Conservation (phyloP, 92 coral and sea anemone species). For the Blastomussa wellsi region DNA sequence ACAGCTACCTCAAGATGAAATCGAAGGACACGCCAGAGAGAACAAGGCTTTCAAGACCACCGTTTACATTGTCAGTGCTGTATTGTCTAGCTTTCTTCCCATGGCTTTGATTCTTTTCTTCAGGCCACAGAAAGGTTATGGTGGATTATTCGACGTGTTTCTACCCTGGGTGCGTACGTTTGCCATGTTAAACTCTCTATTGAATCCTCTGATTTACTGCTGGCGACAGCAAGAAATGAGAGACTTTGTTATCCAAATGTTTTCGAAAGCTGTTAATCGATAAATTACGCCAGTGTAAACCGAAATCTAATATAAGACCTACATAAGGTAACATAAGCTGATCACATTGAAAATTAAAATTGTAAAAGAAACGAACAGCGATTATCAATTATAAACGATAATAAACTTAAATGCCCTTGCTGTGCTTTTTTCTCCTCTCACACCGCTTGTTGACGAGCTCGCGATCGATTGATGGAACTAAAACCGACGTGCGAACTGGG, state of each 20-base stretch:
- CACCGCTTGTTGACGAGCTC: too few relatives aligned
- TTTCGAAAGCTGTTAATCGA: background rate
- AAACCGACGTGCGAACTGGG: too few relatives aligned
- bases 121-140: slow-evolving; percentile 34
- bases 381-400: too few relatives aligned
- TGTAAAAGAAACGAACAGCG: too few relatives aligned
- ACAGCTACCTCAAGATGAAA: slow-evolving; percentile 12
- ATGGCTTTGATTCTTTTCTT: slow-evolving; percentile 13
- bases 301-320: too few relatives aligned
- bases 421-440: too few relatives aligned
- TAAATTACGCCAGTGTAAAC: too few relatives aligned
- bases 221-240: slow-evolving; percentile 23
- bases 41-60: slow-evolving; percentile 17
- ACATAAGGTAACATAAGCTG: too few relatives aligned
- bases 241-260: background rate
- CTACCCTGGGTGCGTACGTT: slow-evolving; percentile 16
- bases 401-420: too few relatives aligned
- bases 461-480: too few relatives aligned
- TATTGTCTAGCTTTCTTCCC: slow-evolving; percentile 1
- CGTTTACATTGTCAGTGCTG: background rate
- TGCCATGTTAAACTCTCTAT: slow-evolving; percentile 30
- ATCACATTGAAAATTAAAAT: too few relatives aligned
- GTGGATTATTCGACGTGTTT: slow-evolving; percentile 8
- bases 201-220: slow-evolving; percentile 34
- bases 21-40: slow-evolving; percentile 13